Conservation (phyloP, 2,888 invertebrate species). For the Tenthredo scrophulariae region DNA sequence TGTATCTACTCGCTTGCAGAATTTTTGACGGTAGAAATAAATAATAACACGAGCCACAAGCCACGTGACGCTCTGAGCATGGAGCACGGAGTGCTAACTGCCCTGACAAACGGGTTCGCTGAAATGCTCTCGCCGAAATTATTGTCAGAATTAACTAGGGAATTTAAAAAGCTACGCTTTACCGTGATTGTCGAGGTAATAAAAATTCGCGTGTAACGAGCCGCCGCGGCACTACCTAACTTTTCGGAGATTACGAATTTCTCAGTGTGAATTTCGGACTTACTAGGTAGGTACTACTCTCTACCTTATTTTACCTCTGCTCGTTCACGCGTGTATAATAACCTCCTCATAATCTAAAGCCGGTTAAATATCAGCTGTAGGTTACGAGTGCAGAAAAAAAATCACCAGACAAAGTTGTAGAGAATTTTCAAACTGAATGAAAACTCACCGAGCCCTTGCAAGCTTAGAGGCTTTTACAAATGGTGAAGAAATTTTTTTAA, state of each 20-base stretch:
- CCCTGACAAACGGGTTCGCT: constrained; percentile 50
- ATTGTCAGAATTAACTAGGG: constrained; percentile 52
- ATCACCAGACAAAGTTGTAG: not conserved
- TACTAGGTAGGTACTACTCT: not conserved
- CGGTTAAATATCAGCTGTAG: not conserved
- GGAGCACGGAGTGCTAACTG: constrained; percentile 44
- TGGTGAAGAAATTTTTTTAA: not conserved
- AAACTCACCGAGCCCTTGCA: not conserved
- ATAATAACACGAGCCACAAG: constrained; percentile 39
- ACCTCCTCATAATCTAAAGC: not conserved
- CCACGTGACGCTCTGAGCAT: constrained; percentile 34
- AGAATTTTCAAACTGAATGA: constrained; percentile 3
- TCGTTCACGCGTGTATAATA: not conserved
- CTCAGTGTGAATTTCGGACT: constrained; percentile 18
- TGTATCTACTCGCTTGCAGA: constrained; percentile 13
- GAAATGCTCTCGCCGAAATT: constrained; percentile 50
- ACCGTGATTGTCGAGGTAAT: constrained; percentile 43
- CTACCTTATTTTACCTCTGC: constrained; percentile 1
- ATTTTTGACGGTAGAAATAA: constrained; percentile 46
- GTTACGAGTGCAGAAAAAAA: not conserved
- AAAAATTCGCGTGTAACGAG: constrained; percentile 48
- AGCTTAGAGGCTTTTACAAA: not conserved
- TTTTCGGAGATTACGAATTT: constrained; percentile 5
- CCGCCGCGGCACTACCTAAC: not conserved
- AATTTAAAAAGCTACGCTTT: constrained; percentile 41